Conservation (phyloP, 2,113 vertebrate genomes). For the Lophius piscatorius region DNA sequence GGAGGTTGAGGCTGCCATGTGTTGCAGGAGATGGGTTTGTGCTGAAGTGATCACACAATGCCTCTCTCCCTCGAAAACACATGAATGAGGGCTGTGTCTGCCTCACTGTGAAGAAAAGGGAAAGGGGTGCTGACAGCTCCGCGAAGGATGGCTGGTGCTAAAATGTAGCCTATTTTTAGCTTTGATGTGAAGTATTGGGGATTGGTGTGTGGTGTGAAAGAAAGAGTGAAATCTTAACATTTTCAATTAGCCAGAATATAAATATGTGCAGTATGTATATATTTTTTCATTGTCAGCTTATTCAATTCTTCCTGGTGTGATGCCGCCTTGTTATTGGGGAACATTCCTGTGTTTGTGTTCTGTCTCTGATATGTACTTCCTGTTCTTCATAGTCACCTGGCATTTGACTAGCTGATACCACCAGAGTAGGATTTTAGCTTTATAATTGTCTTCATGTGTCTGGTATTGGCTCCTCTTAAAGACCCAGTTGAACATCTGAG, state of each 20-base stretch:
- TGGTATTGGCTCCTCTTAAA: conserved; percentile 37
- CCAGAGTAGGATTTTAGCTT: conserved; percentile 48
- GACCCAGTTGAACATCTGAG: conserved; percentile 38
- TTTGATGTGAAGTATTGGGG: conserved; percentile 58
- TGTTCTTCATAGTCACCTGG: conserved; percentile 65
- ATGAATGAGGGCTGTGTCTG: conserved; percentile 63
- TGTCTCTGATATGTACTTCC: conserved; percentile 55
- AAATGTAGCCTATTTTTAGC: conserved; percentile 67
- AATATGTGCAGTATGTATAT: no score
- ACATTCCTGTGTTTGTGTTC: conserved; percentile 53
- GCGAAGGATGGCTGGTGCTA: conserved; percentile 54
- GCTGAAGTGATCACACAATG: conserved; percentile 60
- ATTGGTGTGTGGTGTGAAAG: conserved; percentile 22
- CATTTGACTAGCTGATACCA: conserved; percentile 52
- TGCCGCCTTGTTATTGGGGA: conserved; percentile 25
- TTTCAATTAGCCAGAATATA: no score
- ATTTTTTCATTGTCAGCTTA: conserved; percentile 7
- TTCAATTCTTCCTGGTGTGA: conserved; percentile 30
- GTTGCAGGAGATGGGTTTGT: conserved; percentile 59
- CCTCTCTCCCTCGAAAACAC: conserved; percentile 61
- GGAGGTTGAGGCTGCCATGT: conserved; percentile 52
- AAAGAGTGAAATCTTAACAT: no score
- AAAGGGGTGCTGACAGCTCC: conserved; percentile 72
- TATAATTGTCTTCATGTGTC: conserved; percentile 56
- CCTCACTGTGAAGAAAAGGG: conserved; percentile 58